A percentile compares a stretch with the other conserved stretches of the same genome.
phyloP scores from a whole-genome alignment of 2,797 vertebrate species.

The Trematomus bernacchii region DNA sequence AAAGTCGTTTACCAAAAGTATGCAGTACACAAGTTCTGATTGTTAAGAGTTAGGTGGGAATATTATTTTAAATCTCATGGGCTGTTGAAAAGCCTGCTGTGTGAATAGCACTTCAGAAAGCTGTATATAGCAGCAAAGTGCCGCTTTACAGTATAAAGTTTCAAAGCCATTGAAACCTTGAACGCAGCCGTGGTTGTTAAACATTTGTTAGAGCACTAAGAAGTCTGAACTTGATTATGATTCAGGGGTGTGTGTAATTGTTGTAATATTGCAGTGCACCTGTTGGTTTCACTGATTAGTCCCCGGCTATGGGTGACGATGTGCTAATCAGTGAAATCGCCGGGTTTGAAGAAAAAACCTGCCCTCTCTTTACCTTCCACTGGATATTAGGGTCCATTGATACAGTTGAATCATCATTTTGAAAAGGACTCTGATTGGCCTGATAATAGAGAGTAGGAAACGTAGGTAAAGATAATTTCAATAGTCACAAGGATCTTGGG shows the following conservation, averaged over 20 bases:
- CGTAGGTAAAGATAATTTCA: not conserved
- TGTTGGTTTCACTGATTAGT: slow-evolving; percentile 7
- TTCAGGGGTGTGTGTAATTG: not conserved
- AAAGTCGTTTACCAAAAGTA: not conserved
- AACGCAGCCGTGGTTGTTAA: not conserved
- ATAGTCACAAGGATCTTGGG: not conserved
- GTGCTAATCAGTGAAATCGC: slow-evolving; percentile 13
- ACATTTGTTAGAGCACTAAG: slow-evolving; percentile 2
- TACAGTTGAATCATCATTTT: not conserved
- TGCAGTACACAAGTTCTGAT: not conserved
- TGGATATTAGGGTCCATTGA: not conserved
- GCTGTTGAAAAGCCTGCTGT: not conserved
- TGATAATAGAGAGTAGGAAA: not conserved
- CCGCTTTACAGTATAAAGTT: not conserved
- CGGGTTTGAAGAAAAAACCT: not conserved
- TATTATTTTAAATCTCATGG: not conserved
- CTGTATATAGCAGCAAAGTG: not conserved
- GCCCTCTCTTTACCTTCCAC: not conserved
- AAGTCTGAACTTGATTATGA: slow-evolving; percentile 6
- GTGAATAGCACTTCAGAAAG: not conserved
- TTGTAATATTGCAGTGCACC: not conserved
- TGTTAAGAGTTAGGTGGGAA: not conserved
- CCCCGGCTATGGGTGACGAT: not conserved
- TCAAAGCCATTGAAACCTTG: not conserved
- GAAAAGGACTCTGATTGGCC: not conserved